Conservation (phyloP, 1,140 invertebrate species). For the Drosophila persimilis region DNA sequence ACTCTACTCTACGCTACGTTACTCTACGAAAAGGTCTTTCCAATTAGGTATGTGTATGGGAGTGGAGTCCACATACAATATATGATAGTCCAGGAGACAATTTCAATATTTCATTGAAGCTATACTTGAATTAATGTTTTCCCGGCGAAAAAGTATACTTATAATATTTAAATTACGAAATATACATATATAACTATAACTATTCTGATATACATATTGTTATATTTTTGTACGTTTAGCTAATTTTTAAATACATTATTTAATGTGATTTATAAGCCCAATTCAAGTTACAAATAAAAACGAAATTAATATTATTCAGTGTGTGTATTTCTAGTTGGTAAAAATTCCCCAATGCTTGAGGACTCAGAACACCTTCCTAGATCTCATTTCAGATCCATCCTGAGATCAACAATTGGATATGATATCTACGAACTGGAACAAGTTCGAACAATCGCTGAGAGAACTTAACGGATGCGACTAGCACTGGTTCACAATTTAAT, state of each 20-base stretch:
- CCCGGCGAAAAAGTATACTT: too few species aligned
- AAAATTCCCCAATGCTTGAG: too few species aligned
- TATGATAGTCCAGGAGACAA: conserved; percentile 54
- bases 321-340: neutral
- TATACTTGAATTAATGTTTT: conserved; percentile 46
- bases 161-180: conserved; percentile 2
- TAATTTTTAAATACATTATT: conserved; percentile 80
- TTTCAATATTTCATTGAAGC: conserved; percentile 34
- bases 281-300: conserved; percentile 74
- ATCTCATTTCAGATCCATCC: too few species aligned
- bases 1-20: neutral
- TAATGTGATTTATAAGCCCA: conserved; percentile 78
- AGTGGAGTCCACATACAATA: neutral
- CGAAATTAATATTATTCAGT: conserved; percentile 28
- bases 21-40: conserved; percentile 11
- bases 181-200: conserved; percentile 60
- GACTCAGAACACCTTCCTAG: too few species aligned
- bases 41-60: conserved; percentile 15
- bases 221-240: conserved; percentile 82
- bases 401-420: neutral
- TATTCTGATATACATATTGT: conserved; percentile 65
- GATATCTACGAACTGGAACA: neutral
- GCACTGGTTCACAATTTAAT: conserved; percentile 39
- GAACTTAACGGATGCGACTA: conserved; percentile 18
- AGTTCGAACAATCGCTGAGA: conserved; percentile 9